Percentiles rank a stretch among this genome's conserved stretches.
Evolutionary conservation across 2,797 vertebrate species (phyloP).

Genomic region (Mormyrops boulengeri): DNA sequence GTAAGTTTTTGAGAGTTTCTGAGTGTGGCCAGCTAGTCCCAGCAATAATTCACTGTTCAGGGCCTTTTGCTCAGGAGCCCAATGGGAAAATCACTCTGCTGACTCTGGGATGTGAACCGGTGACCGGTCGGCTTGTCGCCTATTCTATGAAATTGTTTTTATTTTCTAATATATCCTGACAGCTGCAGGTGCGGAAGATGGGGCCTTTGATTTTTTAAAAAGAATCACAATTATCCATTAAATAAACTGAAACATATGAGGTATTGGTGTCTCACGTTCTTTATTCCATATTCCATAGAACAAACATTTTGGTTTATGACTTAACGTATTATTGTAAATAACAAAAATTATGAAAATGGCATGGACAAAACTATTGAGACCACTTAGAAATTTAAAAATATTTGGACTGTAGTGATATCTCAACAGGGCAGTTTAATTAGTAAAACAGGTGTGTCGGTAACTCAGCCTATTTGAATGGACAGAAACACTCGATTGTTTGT

Average conservation of each 20-base stretch:
- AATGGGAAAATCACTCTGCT: not conserved
- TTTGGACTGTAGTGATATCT: not conserved
- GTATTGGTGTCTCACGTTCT: not conserved
- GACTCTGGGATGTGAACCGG: not conserved
- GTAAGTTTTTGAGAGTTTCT: not conserved
- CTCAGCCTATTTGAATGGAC: not conserved
- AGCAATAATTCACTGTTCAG: not conserved
- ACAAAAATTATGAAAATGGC: not conserved
- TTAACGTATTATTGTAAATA: not conserved
- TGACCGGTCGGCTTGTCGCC: not conserved
- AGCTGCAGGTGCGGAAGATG: not conserved
- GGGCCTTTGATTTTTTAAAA: not conserved
- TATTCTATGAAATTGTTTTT: not conserved
- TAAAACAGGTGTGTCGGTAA: not conserved
- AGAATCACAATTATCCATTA: not conserved
- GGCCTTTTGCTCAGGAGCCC: not conserved
- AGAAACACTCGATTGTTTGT: not conserved
- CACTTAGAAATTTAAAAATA: not conserved
- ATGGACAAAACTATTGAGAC: not conserved
- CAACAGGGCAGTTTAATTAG: not conserved
- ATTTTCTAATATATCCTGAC: not conserved
- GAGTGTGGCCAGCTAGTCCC: not conserved
- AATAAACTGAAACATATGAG: not conserved
- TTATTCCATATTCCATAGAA: not conserved
- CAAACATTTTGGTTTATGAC: not conserved